Base-by-base conservation (phyloP, 2,113 vertebrate species). In the Brachionichthys hirsutus region DNA sequence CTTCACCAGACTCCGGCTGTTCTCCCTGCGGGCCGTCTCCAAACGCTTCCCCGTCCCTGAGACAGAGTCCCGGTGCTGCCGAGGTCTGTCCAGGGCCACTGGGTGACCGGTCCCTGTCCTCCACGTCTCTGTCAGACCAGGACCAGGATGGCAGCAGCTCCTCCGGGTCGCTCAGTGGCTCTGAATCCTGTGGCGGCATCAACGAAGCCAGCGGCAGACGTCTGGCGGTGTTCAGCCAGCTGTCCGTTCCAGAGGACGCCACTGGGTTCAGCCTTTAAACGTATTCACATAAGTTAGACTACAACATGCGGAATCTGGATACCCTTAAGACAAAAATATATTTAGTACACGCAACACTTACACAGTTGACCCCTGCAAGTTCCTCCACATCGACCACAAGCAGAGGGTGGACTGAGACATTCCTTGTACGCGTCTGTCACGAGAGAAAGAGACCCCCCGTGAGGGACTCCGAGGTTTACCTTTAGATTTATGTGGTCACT, bases 181-280 rank as follows among this genome's bases (percentile, higher is more conserved):
- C 92, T 0, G 94, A 96, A 9, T 90, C 91, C 0, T 92, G 91
- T 0, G 84, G 91, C 0, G 92, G 91, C 0, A 83, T 83, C 13
- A 91, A 77, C 0, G 94, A 96, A 0, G 53, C 35, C 2, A 62
- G 42, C 1, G 56, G 77, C 35, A 83, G 82, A 12, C 84, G 94
- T 4, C 90, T 96, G 58, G 93, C 94, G 1, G 95, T 96, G 36
- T 96, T 95, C 89, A 95, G 95, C 66, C 93, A 94, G 49, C 88
- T 95, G 6, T 95, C 94, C 0, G 92, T 95, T 20, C 93, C 93
- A 0, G 85, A 92, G 0, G 78, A 83, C 14, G n/a, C 67, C 9
- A n/a, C 78, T 1, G 72, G 61, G 20, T 78, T 86, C 65, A 81
- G 77, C 57, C 71, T 89, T 56, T 90, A 88, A 7, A 52, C 30